These are phyloP conservation scores for Coptotermes formosanus DNA, from an alignment of 1,140 invertebrate species.

Conservation along the genomic window DNA sequence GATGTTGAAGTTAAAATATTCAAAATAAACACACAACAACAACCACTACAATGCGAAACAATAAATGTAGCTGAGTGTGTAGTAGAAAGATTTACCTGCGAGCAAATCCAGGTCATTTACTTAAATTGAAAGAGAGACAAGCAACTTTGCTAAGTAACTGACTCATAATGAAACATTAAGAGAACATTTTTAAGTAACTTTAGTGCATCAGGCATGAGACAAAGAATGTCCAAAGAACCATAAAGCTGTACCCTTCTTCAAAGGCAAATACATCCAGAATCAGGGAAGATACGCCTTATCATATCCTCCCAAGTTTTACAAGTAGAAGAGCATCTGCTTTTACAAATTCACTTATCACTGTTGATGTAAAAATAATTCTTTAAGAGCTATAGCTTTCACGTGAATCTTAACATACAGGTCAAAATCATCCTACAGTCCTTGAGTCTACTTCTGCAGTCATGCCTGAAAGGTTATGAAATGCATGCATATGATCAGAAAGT, in stretches of 20 bases:
- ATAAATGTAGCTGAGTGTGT: neutral
- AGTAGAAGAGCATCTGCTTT: no score
- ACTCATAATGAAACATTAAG: neutral
- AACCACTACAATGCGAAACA: neutral
- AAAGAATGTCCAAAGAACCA: neutral
- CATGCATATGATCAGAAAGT: no score
- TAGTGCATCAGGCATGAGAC: neutral
- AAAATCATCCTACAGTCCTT: no score
- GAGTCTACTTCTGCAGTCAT: no score
- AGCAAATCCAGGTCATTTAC: constrained; percentile 12
- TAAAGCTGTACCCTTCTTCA: neutral
- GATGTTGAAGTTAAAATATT: neutral
- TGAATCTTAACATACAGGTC: no score
- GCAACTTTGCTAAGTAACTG: neutral
- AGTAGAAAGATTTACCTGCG: neutral
- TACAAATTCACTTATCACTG: neutral
- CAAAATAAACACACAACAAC: constrained; percentile 11
- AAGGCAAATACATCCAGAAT: neutral
- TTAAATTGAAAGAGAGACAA: constrained; percentile 3
- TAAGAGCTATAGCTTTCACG: no score
- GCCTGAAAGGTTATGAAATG: no score
- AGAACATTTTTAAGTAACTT: neutral
- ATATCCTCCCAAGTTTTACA: neutral
- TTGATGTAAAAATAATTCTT: neutral
- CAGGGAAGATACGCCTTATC: neutral